Percentiles rank a stretch among this genome's conserved stretches.
Evolutionary conservation across 2,888 invertebrate species (phyloP).

Genomic region (Rhingia campestris): DNA sequence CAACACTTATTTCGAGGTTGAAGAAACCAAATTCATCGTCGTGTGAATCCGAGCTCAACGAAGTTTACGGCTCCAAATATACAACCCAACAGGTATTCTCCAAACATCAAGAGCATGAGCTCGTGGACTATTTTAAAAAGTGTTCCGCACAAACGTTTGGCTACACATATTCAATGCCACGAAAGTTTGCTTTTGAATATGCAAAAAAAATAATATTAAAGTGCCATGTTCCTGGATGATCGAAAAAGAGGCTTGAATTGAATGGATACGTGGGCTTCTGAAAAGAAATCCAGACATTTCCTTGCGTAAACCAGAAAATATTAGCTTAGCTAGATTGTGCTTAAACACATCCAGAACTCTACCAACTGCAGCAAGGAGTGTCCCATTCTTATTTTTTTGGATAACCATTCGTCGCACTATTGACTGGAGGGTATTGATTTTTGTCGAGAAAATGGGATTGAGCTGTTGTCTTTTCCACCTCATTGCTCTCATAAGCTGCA

Average conservation of each 20-base stretch:
- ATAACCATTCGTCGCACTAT: constrained; percentile 2
- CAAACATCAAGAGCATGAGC: constrained; percentile 8
- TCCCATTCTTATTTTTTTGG: constrained; percentile 7
- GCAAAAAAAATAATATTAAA: constrained; percentile 1
- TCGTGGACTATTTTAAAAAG: too few relatives aligned
- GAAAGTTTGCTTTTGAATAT: constrained; percentile 3
- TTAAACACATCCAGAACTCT: too few relatives aligned
- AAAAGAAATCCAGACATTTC: constrained; percentile 19
- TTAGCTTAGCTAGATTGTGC: constrained; percentile 19
- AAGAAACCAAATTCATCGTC: constrained; percentile 4
- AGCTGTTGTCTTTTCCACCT: not conserved
- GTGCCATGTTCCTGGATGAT: too few relatives aligned
- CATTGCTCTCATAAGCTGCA: too few relatives aligned
- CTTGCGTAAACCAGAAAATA: constrained; percentile 10
- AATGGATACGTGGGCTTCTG: too few relatives aligned
- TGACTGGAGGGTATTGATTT: constrained; percentile 1
- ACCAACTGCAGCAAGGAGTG: not conserved
- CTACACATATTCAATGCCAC: too few relatives aligned
- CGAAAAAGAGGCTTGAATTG: too few relatives aligned
- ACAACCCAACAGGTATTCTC: too few relatives aligned
- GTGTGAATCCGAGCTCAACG: constrained; percentile 10
- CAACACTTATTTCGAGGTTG: constrained; percentile 17
- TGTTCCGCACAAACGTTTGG: constrained; percentile 6
- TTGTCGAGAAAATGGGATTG: not conserved
- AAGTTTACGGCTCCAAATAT: too few relatives aligned